Conservation (phyloP, 2,797 vertebrate species). For the Manis pentadactyla region DNA sequence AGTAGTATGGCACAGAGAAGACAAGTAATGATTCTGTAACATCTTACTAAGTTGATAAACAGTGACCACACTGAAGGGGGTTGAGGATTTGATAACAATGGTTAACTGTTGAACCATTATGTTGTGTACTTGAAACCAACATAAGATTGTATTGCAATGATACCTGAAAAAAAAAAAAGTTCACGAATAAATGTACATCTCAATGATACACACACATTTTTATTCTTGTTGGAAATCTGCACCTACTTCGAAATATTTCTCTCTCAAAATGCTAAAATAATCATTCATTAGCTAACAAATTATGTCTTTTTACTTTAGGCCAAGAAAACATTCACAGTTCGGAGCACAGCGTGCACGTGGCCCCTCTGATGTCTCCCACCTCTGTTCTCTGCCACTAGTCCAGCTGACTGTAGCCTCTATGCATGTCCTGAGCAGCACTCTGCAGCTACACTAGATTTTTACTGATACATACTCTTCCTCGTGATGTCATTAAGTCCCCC, state of each 20-base stretch:
- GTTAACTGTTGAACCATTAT: no score
- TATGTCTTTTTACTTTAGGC: neutral
- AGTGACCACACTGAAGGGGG: no score
- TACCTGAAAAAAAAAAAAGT: neutral
- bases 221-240: slow-evolving; percentile 35
- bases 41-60: no score
- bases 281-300: neutral
- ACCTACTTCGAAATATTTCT: slow-evolving; percentile 43
- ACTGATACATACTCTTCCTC: neutral
- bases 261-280: slow-evolving; percentile 41
- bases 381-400: neutral
- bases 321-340: slow-evolving; percentile 43
- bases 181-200: slow-evolving; percentile 36
- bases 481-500: neutral
- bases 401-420: neutral
- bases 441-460: neutral
- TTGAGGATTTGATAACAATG: no score
- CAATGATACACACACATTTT: neutral
- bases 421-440: neutral
- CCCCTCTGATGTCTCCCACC: neutral
- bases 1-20: no score
- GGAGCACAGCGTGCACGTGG: neutral
- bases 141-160: no score
- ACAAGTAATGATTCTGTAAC: no score
- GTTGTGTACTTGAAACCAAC: no score